Base-by-base conservation (phyloP, 1,140 invertebrate species). In the Oryzaephilus surinamensis region DNA sequence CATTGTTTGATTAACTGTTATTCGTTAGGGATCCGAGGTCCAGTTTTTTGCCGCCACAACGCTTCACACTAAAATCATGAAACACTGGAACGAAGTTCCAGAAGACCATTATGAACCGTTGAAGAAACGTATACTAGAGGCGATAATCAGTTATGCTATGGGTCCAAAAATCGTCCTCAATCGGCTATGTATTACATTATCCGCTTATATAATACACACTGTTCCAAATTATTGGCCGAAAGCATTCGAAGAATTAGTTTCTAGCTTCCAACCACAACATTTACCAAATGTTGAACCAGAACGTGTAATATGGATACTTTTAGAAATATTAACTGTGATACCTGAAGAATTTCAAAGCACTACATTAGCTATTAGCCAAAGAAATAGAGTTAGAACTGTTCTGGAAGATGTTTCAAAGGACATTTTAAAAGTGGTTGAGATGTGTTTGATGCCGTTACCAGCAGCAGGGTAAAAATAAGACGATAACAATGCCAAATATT, bases 41-140 rank as follows among this genome's bases (percentile, higher is more conserved):
- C 88, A 93, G 62, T 94, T 89, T 66, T 96, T 90, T 74, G 91
- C 82, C 38, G 89, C 90, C 5, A 87, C 80, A 32, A 89, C 86
- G 30, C 62, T 95, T 23, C 83, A 94, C 52, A 73, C 77, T 0
- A 95, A 95, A 65, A 74, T 95, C 21, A 76, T 85, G 43, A 81
- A 84, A 58, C 78, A 78, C 55, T 94, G 85, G 85, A 66, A 75
- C 53, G 84, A 93, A 69, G 71, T 95, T 18, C 86, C 88, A 15
- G 58, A 67, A 31, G 76, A 80, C 32, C 80, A 86, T 47, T 81
- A 86, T 61, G 70, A 77, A 46, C 70, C 69, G 48, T 63, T 95
- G 1, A 79, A 79, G 54, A 74, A 80, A 45, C 76, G 81, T 55
- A 67, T 94, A 29, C 64, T 93, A 7, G 74, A 82, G 51, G 71